Evolutionary conservation across 2,113 vertebrate species (phyloP).

Genomic region (Centrocercus urophasianus): DNA sequence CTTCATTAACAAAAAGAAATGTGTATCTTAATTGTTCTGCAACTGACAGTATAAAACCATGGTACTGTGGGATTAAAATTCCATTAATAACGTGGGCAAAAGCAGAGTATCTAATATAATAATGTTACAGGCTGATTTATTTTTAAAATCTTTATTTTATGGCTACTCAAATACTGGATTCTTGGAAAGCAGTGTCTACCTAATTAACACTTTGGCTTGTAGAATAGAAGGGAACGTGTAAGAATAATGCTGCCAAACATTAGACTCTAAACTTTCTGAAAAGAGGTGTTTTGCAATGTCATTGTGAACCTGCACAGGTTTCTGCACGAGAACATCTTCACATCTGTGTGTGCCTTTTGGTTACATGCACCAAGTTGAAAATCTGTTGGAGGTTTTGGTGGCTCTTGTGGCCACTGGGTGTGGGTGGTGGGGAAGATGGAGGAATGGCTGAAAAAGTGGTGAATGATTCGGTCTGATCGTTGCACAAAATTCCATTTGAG

Average conservation of each 20-base stretch:
- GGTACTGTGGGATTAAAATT: conserved; percentile 67
- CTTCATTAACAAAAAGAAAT: conserved; percentile 97
- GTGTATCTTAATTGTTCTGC: conserved; percentile 74
- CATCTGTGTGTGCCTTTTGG: conserved; percentile 74
- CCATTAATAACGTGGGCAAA: conserved; percentile 65
- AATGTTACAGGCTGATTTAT: conserved; percentile 70
- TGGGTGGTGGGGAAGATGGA: conserved; percentile 32
- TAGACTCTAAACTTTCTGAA: conserved; percentile 26
- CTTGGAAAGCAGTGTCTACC: conserved; percentile 61
- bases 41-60: conserved; percentile 57
- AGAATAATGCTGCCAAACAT: conserved; percentile 61
- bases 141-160: conserved; percentile 64
- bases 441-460: conserved; percentile 4
- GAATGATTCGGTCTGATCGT: conserved; percentile 31
- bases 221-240: conserved; percentile 60
- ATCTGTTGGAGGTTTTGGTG: conserved; percentile 41
- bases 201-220: conserved; percentile 56
- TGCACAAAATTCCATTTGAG: conserved; percentile 71
- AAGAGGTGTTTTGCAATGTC: conserved; percentile 60
- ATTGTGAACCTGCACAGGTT: conserved; percentile 65
- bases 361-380: conserved; percentile 57
- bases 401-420: conserved; percentile 60
- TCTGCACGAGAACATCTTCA: conserved; percentile 63
- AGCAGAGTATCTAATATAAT: conserved; percentile 65
- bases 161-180: conserved; percentile 68